These are phyloP conservation scores for Oreonectes daqikongensis DNA, from an alignment of 2,797 vertebrate species.

Conservation along the genomic window DNA sequence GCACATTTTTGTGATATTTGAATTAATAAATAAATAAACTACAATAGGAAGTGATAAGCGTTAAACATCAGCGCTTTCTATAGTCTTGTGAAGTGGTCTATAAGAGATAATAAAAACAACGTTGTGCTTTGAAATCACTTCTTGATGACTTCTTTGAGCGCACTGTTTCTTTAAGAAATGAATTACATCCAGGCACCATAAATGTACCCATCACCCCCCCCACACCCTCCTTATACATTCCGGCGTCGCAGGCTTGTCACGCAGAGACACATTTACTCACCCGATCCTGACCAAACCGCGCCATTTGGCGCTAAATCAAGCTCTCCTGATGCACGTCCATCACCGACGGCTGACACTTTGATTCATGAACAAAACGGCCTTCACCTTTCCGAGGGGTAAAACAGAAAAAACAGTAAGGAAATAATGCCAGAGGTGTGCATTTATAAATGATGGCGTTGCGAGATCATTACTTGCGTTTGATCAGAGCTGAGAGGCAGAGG, in stretches of 20 bases:
- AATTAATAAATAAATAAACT: too few species aligned
- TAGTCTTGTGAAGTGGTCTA: too few species aligned
- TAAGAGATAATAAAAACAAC: too few species aligned
- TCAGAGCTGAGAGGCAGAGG: conserved; percentile 36
- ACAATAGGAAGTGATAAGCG: too few species aligned
- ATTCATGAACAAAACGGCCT: conserved; percentile 47
- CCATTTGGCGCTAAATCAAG: conserved; percentile 46
- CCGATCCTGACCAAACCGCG: neutral
- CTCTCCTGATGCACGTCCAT: conserved; percentile 20
- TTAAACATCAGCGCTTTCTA: too few species aligned
- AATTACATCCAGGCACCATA: conserved; percentile 6
- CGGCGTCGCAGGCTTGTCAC: neutral
- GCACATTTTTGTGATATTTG: too few species aligned
- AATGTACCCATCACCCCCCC: conserved; percentile 28
- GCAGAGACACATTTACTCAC: conserved; percentile 27
- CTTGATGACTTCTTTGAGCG: neutral
- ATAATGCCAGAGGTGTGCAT: conserved; percentile 35
- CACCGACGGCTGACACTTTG: conserved; percentile 26
- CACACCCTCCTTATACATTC: neutral
- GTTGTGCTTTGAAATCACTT: too few species aligned
- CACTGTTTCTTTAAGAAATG: conserved; percentile 13
- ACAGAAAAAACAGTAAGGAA: neutral
- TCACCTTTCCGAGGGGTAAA: conserved; percentile 24
- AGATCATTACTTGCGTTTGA: conserved; percentile 43
- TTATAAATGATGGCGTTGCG: conserved; percentile 49